Percentiles rank a stretch among this genome's conserved stretches.
Conservation (phyloP, 2,888 invertebrate genomes). For the Sisyra terminalis region DNA sequence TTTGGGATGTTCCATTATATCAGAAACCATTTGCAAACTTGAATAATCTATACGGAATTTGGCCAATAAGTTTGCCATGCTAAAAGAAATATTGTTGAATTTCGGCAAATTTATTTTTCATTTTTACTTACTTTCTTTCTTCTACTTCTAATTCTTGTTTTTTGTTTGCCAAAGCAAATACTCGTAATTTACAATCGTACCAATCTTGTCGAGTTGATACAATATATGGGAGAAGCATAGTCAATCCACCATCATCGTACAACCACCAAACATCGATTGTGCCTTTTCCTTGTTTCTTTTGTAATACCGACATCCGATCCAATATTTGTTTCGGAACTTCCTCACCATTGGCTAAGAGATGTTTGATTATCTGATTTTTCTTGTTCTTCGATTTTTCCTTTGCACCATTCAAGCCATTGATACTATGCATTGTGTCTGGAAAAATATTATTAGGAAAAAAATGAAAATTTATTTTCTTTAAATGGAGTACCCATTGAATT, state of each 20-base stretch:
- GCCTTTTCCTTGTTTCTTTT: slow-evolving; percentile 60
- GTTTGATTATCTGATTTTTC: slow-evolving; percentile 13
- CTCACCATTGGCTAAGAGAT: slow-evolving; percentile 15
- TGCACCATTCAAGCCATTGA: neutral
- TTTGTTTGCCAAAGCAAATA: slow-evolving; percentile 71
- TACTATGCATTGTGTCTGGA: neutral
- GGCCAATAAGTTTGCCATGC: slow-evolving; percentile 81
- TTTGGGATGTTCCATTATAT: slow-evolving; percentile 69
- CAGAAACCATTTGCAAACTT: slow-evolving; percentile 80
- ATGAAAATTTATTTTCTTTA: slow-evolving; percentile 7
- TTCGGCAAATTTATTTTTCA: no score
- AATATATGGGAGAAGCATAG: slow-evolving; percentile 73
- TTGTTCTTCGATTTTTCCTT: neutral
- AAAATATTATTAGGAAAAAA: no score
- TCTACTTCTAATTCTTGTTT: slow-evolving; percentile 61
- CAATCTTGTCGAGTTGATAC: slow-evolving; percentile 63
- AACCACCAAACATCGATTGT: slow-evolving; percentile 93
- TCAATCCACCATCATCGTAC: slow-evolving; percentile 83
- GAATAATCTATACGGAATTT: slow-evolving; percentile 93
- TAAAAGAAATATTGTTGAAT: slow-evolving; percentile 26
- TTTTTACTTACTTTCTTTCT: slow-evolving; percentile 58
- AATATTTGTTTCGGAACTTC: slow-evolving; percentile 47
- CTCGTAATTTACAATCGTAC: slow-evolving; percentile 59
- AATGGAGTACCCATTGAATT: slow-evolving; percentile 16
- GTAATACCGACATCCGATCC: slow-evolving; percentile 56